A percentile compares a stretch with the other conserved stretches of the same genome.
Evolutionary conservation across 2,888 invertebrate species (phyloP).

Genomic region (Ferrisia virgata): DNA sequence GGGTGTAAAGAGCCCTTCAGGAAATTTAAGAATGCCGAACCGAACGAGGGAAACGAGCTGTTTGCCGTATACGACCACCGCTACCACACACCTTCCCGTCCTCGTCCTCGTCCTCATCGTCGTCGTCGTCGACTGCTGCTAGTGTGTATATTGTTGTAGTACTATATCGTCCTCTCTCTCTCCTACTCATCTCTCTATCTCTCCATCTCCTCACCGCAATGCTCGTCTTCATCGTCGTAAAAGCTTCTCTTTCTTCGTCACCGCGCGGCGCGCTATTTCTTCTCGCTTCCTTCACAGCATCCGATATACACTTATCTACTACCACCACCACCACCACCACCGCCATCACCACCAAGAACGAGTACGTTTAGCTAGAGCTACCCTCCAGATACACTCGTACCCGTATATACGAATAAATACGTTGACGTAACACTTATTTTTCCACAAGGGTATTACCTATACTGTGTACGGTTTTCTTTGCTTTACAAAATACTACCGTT

Average conservation of each 20-base stretch:
- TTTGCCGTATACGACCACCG: not conserved
- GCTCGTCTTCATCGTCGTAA: too few relatives aligned
- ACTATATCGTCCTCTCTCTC: not conserved
- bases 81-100: not conserved
- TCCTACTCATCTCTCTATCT: not conserved
- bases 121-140: not conserved
- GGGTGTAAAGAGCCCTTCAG: constrained; percentile 44
- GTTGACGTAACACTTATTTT: not conserved
- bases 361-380: too few relatives aligned
- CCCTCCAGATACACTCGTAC: not conserved
- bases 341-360: too few relatives aligned
- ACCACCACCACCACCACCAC: too few relatives aligned
- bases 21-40: constrained; percentile 38
- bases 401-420: too few relatives aligned
- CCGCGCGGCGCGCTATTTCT: too few relatives aligned
- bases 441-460: constrained; percentile 39
- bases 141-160: not conserved
- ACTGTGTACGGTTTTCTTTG: constrained; percentile 16
- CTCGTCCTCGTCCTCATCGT: not conserved
- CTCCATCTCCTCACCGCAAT: not conserved
- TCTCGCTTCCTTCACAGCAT: too few relatives aligned
- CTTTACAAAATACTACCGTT: not conserved
- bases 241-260: too few relatives aligned
- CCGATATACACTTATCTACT: too few relatives aligned
- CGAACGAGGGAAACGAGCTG: constrained; percentile 13